These are phyloP conservation scores for Thalpophila matura DNA, from an alignment of 2,888 invertebrate species.

Conservation along the genomic window DNA sequence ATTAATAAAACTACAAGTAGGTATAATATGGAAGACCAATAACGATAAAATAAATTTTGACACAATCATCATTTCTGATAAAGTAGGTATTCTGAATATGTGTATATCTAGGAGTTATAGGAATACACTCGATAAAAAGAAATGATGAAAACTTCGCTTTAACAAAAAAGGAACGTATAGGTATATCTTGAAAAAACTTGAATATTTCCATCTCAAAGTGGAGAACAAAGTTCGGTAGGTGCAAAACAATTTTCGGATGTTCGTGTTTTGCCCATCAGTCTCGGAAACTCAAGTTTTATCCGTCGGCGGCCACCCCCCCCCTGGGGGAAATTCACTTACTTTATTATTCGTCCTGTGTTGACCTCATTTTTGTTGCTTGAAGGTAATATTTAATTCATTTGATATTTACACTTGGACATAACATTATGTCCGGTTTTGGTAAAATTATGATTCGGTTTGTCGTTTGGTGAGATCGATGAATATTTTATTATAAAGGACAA, in stretches of 20 bases:
- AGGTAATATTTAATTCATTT: conserved; percentile 62
- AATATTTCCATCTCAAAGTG: conserved; percentile 59
- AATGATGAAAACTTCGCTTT: conserved; percentile 42
- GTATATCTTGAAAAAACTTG: conserved; percentile 50
- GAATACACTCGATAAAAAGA: conserved; percentile 41
- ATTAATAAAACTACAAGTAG: no score
- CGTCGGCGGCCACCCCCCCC: conserved; percentile 10
- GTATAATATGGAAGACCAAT: no score
- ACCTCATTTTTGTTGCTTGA: conserved; percentile 63
- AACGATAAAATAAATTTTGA: not conserved
- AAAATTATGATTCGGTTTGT: conserved; percentile 38
- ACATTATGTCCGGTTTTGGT: conserved; percentile 42
- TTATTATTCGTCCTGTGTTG: conserved; percentile 64
- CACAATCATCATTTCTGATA: not conserved
- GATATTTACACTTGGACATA: conserved; percentile 61
- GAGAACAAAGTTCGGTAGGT: conserved; percentile 59
- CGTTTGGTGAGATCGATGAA: conserved; percentile 11
- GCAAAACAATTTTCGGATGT: conserved; percentile 63
- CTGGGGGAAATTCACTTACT: conserved; percentile 56
- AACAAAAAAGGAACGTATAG: conserved; percentile 39
- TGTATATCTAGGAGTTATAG: conserved; percentile 6
- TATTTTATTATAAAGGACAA: no score
- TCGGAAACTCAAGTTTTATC: conserved; percentile 58
- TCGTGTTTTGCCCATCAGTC: conserved; percentile 61
- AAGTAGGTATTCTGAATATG: no score